Evolutionary conservation across 2,888 invertebrate species (phyloP), one percentile per base, ranked within the genome.

Genomic region (Drosophila demipolita): DNA sequence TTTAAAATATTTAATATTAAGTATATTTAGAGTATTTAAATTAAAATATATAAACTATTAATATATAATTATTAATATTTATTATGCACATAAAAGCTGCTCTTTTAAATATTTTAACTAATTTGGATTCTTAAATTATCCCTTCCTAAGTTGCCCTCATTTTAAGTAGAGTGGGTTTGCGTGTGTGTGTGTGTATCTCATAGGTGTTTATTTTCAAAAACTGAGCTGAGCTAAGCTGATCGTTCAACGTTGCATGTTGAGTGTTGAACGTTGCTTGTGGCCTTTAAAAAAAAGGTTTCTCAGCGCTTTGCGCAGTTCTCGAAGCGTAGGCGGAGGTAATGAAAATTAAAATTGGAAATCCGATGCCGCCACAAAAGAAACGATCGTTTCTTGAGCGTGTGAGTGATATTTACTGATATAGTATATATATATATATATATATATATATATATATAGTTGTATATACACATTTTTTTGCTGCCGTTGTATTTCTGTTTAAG

Each of bases 131-230:
- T 45, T 12, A 45, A 7, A 20, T 45, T 20, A 15, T 20, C 3
- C 23, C 4, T 45, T 17, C 3, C 15, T 45, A 15, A 45, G 15
- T 45, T 23, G 20, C 20, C 45, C 20, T 1, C 40, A 23, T 45
- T 23, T 45, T 7, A 45, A 23, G 45, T 8, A 8, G 15, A 23
- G 15, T 45, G 20, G 8, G 36, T 20, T 8, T 7, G 6, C 26
- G 32, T 5, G 23, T 15, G 52, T 45, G 64, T 50, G 36, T 40
- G 42, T 40, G 60, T 67, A 33, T 33, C 26, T 48, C 23, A 71
- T 45, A 78, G 87, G 87, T 83, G 87, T 82, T 85, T 87, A 85
- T 77, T 83, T 87, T 79, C 81, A 79, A 26, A 82, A 63, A 68
- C 76, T 72, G 52, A 52, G 20, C 20, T 23, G 23, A 36, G 72